Evolutionary conservation across 2,113 vertebrate genomes (phyloP).

Genomic region (Hypocryptadius cinnamomeus): DNA sequence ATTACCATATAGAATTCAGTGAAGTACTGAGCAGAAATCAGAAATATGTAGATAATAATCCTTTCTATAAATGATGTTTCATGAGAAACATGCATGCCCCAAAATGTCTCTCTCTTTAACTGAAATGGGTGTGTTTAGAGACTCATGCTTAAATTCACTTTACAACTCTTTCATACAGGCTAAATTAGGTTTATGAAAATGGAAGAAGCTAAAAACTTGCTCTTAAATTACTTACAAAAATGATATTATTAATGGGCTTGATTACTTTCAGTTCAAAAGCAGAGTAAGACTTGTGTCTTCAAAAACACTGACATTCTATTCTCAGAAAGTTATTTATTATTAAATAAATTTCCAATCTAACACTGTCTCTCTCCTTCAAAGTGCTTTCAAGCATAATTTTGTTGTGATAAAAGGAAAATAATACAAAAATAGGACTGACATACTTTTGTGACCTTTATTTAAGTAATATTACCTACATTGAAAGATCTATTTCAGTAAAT

Average conservation of each 20-base stretch:
- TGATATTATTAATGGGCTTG: background rate
- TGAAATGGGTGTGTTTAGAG: background rate
- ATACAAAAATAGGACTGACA: background rate
- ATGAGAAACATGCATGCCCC: background rate
- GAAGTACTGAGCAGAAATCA: background rate
- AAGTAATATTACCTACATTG: background rate
- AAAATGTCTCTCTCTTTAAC: background rate
- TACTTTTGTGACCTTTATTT: background rate
- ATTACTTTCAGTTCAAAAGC: background rate
- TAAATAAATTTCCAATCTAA: background rate
- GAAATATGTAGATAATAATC: background rate
- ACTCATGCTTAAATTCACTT: background rate
- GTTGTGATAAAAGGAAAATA: background rate
- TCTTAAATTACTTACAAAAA: background rate
- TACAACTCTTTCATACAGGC: background rate
- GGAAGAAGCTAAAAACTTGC: background rate
- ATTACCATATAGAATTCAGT: background rate
- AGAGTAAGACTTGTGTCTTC: background rate
- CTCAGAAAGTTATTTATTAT: background rate
- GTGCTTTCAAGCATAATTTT: background rate
- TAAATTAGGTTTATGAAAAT: background rate
- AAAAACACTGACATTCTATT: background rate
- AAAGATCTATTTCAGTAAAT: background rate
- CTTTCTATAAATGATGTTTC: background rate
- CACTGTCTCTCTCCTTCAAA: background rate